Conservation (phyloP, 2,113 vertebrate species). For the Rousettus leschenaultii region DNA sequence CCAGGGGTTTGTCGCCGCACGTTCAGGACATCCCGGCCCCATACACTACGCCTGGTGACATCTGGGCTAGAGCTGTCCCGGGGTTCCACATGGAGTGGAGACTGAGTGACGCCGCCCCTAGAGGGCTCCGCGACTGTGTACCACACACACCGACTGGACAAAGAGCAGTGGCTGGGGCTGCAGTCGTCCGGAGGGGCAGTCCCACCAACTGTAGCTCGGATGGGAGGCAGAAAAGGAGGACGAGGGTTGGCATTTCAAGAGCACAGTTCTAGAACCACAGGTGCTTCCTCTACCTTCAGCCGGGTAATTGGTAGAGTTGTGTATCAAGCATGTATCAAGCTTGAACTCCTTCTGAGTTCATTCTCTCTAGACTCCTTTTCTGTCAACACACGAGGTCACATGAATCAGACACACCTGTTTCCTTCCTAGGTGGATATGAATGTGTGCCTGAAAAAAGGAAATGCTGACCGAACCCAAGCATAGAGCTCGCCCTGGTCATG, state of each 20-base stretch:
- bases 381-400: not conserved
- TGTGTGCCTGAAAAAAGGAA: not conserved
- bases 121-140: not conserved
- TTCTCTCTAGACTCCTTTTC: not conserved
- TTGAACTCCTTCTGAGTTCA: not conserved
- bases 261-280: not conserved
- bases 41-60: rapidly evolving
- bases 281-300: not conserved
- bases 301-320: not conserved
- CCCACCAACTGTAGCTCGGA: no score
- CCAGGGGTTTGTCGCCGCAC: not conserved
- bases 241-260: not conserved
- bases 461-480: not conserved
- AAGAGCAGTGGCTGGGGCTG: no score
- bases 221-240: not conserved
- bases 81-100: rapidly evolving
- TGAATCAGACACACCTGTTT: not conserved
- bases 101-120: rapidly evolving
- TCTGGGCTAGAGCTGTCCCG: not conserved
- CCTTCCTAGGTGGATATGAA: not conserved
- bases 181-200: not conserved
- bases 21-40: rapidly evolving
- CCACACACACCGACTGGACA: rapidly evolving
- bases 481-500: rapidly evolving
- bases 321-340: rapidly evolving